Evolutionary conservation across 30 jellyfish, hydroid and myxozoan species (phyloP).

Genomic region (Catostylus mosaicus): DNA sequence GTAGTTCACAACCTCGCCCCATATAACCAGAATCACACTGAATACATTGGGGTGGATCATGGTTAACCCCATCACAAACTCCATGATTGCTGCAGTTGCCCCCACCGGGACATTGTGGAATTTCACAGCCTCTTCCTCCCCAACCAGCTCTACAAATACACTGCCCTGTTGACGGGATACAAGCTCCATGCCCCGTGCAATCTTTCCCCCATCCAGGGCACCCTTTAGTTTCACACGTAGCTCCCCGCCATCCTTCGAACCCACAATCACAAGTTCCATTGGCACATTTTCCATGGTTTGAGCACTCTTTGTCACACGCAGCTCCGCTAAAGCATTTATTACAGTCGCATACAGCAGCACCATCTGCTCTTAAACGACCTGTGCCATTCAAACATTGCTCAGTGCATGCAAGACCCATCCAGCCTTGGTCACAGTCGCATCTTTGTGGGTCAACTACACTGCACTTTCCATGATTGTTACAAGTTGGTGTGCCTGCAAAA

Average conservation of each 20-base stretch:
- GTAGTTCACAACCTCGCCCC: conserved; percentile 77
- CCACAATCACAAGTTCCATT: conserved; percentile 72
- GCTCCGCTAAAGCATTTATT: conserved; percentile 51
- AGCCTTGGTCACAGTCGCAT: conserved; percentile 63
- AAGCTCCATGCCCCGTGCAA: conserved; percentile 67
- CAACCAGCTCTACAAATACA: conserved; percentile 72
- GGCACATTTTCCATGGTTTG: conserved; percentile 44
- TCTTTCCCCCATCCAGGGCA: conserved; percentile 80
- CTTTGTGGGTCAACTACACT: conserved; percentile 53
- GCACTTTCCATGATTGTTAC: conserved; percentile 66
- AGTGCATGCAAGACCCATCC: conserved; percentile 77
- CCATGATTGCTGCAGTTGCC: conserved; percentile 78
- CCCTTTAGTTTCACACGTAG: conserved; percentile 46
- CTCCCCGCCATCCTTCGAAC: conserved; percentile 73
- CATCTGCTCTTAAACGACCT: conserved; percentile 52
- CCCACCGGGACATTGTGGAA: conserved; percentile 75
- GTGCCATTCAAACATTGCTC: conserved; percentile 59
- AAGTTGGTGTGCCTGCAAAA: conserved; percentile 60
- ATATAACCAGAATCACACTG: conserved; percentile 53
- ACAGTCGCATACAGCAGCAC: conserved; percentile 71
- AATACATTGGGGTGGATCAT: conserved; percentile 65
- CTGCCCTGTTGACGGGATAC: conserved; percentile 70
- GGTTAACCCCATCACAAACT: conserved; percentile 58
- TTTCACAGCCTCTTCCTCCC: conserved; percentile 72
- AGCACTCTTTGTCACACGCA: conserved; percentile 70